Base-by-base conservation (phyloP, 2,888 invertebrate genomes). In the Amphipyra berbera region DNA sequence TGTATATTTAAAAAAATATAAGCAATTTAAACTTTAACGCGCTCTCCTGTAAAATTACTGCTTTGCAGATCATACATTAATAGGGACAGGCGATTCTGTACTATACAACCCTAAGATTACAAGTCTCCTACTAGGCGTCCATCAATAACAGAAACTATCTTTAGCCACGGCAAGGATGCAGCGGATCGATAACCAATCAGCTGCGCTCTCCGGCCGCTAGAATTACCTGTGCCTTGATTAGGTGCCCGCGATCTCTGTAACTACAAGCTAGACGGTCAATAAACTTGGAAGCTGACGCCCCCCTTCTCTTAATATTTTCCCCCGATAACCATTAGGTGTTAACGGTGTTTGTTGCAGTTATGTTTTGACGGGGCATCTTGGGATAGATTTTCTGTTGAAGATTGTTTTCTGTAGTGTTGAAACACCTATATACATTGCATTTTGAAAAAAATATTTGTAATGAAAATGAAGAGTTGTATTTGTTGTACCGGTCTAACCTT, bases 111-210 rank as follows among this genome's bases (percentile, higher is more conserved):
- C 3, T 48, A 53, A 52, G 48, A 65, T 65, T 66, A 48, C 63
- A 49, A 66, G 61, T 55, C 35, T 48, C 6, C 14, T 40, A 61
- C 48, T 46, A 64, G 69, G 55, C 61, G 42, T 56, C 53, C 73
- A 79, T 84, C 82, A 86, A 85, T 85, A 84, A 78, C 81, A 84
- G 82, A 84, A 83, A 82, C 80, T 83, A 87, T 83, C 82, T 82
- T 80, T 69, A 79, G 68, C 79, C 72, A 75, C 81, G 81, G 75
- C 83, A 83, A 83, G 82, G 84, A 83, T 84, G 86, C 83, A 81
- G 40, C 68, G 82, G 90, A 84, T 94, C 94, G 93, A 94, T 94
- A 94, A 83, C 90, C 92, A 94, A 94, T 94, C 94, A 93, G 88
- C 77, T 68, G 27, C 57, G 63, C 68, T 61, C 69, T 10, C 60